A percentile compares a stretch with the other conserved stretches of the same genome.
These are phyloP conservation scores for Calidris pugnax DNA, from an alignment of 2,113 vertebrate genomes.

Conservation along the genomic window DNA sequence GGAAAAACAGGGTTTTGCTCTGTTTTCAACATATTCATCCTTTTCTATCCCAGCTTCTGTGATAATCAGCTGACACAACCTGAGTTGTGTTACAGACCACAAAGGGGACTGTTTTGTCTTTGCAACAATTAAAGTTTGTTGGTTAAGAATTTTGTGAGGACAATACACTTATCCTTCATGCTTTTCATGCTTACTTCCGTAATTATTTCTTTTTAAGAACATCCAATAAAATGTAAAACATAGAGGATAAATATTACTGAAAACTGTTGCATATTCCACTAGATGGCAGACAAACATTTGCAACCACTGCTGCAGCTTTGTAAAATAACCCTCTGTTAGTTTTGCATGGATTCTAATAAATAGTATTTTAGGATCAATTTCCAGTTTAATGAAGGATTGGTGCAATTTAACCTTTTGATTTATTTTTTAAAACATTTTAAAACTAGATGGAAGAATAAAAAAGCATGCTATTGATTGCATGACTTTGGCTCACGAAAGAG, in stretches of 20 bases:
- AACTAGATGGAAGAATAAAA: conserved; percentile 35
- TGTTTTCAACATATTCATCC: neutral
- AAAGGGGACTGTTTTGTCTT: neutral
- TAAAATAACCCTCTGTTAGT: neutral
- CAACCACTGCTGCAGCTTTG: neutral
- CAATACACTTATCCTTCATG: accelerated
- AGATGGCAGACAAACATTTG: conserved; percentile 81
- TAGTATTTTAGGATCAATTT: conserved; percentile 49
- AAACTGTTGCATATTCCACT: conserved; percentile 66
- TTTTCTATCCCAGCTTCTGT: neutral
- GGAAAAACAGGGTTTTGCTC: neutral
- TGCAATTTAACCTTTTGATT: conserved; percentile 60
- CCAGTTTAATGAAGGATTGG: conserved; percentile 57
- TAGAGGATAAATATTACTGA: neutral
- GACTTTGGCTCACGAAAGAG: neutral
- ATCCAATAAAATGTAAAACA: neutral
- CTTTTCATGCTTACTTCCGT: neutral
- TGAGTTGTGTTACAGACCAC: neutral
- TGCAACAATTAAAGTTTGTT: neutral
- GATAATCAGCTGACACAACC: neutral
- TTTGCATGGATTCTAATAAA: conserved; percentile 53
- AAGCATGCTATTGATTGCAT: neutral
- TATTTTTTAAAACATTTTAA: conserved; percentile 57
- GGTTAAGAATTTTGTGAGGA: neutral
- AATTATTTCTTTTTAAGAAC: neutral